Evolutionary conservation across 2,888 invertebrate genomes (phyloP).

Genomic region (Oscheius sp.): DNA sequence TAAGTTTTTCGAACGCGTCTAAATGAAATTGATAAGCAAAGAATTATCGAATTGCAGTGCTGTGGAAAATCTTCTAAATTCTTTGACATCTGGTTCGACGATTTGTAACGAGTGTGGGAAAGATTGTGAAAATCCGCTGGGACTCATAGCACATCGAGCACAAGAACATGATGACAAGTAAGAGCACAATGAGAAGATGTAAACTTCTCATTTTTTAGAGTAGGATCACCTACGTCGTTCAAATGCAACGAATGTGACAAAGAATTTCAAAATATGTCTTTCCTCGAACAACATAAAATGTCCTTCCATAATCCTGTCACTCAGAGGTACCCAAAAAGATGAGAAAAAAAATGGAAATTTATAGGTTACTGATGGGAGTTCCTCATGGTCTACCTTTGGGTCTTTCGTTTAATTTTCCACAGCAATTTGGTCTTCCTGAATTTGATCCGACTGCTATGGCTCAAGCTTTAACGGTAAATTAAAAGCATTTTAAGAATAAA

Average conservation of each 20-base stretch:
- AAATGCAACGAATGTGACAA: constrained; percentile 97
- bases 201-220: neutral
- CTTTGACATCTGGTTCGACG: neutral
- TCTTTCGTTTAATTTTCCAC: constrained; percentile 8
- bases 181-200: too few species aligned
- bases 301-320: constrained; percentile 85
- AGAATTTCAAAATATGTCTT: constrained; percentile 98
- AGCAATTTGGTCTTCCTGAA: constrained; percentile 21
- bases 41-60: constrained; percentile 17
- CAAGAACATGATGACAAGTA: constrained; percentile 34
- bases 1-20: constrained; percentile 23
- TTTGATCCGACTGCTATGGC: constrained; percentile 27
- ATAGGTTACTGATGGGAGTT: constrained; percentile 14
- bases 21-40: too few species aligned
- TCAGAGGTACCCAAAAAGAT: constrained; percentile 1
- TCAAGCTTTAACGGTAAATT: constrained; percentile 27
- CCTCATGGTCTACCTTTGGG: constrained; percentile 4
- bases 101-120: constrained; percentile 35
- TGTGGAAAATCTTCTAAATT: constrained; percentile 26
- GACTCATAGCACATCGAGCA: constrained; percentile 35
- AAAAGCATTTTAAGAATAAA: too few species aligned
- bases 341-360: neutral
- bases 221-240: constrained; percentile 73
- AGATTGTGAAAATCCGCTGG: constrained; percentile 26
- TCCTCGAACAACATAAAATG: constrained; percentile 95